phyloP scores from a whole-genome alignment of 1,140 invertebrate genomes.

The Nasonia longicornis region DNA sequence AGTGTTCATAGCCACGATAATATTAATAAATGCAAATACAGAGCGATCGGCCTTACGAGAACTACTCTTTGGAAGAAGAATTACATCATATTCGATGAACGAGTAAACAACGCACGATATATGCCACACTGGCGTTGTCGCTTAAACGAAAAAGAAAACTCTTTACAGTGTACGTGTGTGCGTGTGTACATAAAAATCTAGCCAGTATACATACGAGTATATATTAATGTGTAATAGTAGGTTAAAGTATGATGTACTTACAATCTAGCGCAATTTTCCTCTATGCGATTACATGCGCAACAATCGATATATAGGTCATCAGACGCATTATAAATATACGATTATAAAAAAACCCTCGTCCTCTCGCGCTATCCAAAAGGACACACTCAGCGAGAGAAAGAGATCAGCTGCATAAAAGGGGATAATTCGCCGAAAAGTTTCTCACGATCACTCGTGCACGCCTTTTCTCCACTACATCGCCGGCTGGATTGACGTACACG shows the following conservation, averaged over 20 bases:
- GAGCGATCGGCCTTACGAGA: background rate
- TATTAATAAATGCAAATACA: constrained; percentile 4
- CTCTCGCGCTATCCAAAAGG: too few species aligned
- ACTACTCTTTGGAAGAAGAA: background rate
- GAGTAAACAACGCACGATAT: background rate
- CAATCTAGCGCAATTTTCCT: background rate
- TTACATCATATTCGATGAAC: background rate
- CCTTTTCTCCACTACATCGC: too few species aligned
- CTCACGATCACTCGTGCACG: constrained; percentile 49
- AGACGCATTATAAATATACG: background rate
- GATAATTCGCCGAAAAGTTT: constrained; percentile 50
- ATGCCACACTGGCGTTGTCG: background rate
- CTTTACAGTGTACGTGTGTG: background rate
- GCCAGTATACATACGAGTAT: background rate
- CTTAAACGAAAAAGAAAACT: background rate
- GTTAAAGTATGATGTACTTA: too few species aligned
- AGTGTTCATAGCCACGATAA: background rate
- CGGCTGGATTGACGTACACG: constrained; percentile 45
- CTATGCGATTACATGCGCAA: background rate
- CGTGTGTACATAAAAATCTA: background rate
- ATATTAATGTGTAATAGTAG: too few species aligned
- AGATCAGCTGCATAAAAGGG: constrained; percentile 6
- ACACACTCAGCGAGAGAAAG: background rate
- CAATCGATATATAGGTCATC: background rate
- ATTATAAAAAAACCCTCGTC: too few species aligned